Evolutionary conservation across 2,113 vertebrate genomes (phyloP).

Genomic region (Nyctereutes procyonoides): DNA sequence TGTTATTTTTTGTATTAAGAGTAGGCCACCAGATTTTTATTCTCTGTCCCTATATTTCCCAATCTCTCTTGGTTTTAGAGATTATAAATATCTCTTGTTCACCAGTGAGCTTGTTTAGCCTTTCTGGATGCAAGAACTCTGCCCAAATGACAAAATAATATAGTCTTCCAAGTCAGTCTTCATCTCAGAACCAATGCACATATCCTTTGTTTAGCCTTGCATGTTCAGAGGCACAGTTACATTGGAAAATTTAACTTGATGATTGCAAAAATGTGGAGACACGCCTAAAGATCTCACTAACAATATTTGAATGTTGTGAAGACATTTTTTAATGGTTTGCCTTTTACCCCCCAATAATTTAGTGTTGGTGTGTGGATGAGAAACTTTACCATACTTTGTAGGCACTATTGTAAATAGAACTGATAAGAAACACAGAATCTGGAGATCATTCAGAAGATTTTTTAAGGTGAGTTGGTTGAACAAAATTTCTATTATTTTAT

Average conservation of each 20-base stretch:
- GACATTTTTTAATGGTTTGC: neutral
- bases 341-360: neutral
- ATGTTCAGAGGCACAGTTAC: neutral
- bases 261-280: neutral
- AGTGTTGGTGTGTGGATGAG: neutral
- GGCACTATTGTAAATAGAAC: neutral
- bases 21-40: neutral
- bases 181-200: neutral
- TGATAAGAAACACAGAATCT: neutral
- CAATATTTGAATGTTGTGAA: neutral
- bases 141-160: neutral
- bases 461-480: neutral
- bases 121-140: neutral
- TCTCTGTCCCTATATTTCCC: neutral
- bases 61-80: neutral
- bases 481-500: neutral
- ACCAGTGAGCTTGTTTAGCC: neutral
- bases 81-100: neutral
- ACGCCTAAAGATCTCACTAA: neutral
- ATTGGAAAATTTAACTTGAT: neutral
- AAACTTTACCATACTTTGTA: neutral
- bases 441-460: neutral
- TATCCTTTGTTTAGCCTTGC: neutral
- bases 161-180: neutral
- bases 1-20: neutral